Evolutionary conservation across 2,888 invertebrate species (phyloP), one percentile per base, ranked within the genome.

Genomic region (Drosophila incognita): DNA sequence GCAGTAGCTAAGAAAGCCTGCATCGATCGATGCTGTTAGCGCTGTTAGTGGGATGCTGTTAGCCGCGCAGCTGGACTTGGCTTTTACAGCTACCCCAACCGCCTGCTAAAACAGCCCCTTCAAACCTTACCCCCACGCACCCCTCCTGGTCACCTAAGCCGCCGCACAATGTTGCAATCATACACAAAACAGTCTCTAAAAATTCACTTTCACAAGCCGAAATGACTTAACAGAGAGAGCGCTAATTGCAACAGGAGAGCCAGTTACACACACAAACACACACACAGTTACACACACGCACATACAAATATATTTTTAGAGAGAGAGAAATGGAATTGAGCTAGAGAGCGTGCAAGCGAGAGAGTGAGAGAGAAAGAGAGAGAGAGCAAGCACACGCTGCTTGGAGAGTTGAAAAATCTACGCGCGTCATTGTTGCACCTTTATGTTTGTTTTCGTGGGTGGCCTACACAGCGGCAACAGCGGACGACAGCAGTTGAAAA

Each of bases 21-120:
- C 75, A 91, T 81, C 86, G 87, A 92, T 92, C 92, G 91, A 91
- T 92, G 90, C 91, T 90, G 90, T 89, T 86, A 87, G 80, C 58
- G 2, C 52, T 42, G 53, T 66, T 38, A 33, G 35, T 57, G 51
- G 48, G 27, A 38, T 51, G 18, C 79, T 76, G 74, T 76, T 69
- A 69, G 54, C 64, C 36, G 57, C 27, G 49, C 48, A 63, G 65
- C 49, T 60, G 56, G 48, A 40, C 46, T 61, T 66, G 67, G 40
- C 48, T 52, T 53, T 36, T 31, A 24, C 56, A 48, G 52, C 40
- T 49, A 35, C 40, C 15, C 59, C 52, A 18, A 42, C 46, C 18
- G 48, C 21, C 11, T 18, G n/a, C 27, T 18, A 11, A 54, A 38
- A 13, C 18, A 27, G 35, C 27, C 36, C 35, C 35, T 54, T 36